Evolutionary conservation across 2,888 invertebrate species (phyloP).

Genomic region (Argyra leucocephala): DNA sequence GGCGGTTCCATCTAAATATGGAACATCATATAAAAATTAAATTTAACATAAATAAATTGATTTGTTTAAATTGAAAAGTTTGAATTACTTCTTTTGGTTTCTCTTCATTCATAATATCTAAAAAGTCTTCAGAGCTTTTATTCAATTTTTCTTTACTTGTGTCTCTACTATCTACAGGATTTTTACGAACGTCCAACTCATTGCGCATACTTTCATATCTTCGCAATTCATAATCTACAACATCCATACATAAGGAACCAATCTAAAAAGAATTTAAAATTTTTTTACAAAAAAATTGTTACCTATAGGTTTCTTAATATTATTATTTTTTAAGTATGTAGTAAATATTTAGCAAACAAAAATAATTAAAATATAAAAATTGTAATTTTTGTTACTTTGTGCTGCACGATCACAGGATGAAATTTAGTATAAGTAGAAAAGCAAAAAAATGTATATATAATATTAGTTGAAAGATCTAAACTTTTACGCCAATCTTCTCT

Average conservation of each 20-base stretch:
- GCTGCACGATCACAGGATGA: slow-evolving; percentile 87
- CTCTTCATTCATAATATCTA: slow-evolving; percentile 44
- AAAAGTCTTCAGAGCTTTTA: slow-evolving; percentile 38
- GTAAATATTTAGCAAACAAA: too few relatives aligned
- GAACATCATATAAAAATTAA: background rate
- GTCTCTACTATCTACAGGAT: slow-evolving; percentile 35
- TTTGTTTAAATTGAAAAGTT: background rate
- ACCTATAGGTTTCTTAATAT: too few relatives aligned
- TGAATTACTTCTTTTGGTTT: slow-evolving; percentile 41
- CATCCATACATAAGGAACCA: slow-evolving; percentile 92
- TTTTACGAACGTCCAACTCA: slow-evolving; percentile 52
- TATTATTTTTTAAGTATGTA: too few relatives aligned
- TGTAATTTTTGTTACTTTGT: slow-evolving; percentile 56
- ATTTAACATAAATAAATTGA: background rate
- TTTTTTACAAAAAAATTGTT: too few relatives aligned
- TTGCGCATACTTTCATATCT: slow-evolving; percentile 89
- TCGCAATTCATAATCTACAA: slow-evolving; percentile 87
- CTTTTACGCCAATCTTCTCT: slow-evolving; percentile 97
- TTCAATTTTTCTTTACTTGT: slow-evolving; percentile 39
- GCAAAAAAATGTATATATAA: slow-evolving; percentile 93
- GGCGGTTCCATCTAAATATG: slow-evolving; percentile 50
- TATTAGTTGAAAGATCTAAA: slow-evolving; percentile 90
- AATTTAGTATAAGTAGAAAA: slow-evolving; percentile 93
- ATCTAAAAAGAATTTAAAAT: slow-evolving; percentile 53
- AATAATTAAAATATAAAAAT: slow-evolving; percentile 10